Conservation (phyloP, 2,113 vertebrate genomes). For the Ascaphus truei region DNA sequence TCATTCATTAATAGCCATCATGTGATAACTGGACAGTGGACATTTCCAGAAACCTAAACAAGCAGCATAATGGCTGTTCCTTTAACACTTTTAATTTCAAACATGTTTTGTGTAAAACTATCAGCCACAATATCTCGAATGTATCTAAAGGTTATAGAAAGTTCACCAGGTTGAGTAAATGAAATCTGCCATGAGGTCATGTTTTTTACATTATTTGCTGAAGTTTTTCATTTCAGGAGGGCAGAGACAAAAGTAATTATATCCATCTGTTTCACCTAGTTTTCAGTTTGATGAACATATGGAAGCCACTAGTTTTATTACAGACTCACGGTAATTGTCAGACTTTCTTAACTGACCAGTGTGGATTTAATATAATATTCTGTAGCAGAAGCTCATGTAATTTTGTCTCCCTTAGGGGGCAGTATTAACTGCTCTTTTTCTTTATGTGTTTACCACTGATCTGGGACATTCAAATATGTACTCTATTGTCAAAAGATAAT, state of each 20-base stretch:
- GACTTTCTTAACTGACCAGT: slow-evolving; percentile 13
- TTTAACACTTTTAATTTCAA: background rate
- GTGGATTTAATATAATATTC: slow-evolving; percentile 2
- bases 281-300: slow-evolving; percentile 28
- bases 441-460: too few species aligned
- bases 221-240: slow-evolving; percentile 19
- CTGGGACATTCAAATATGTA: too few species aligned
- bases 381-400: too few species aligned
- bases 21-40: background rate
- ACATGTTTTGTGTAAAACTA: slow-evolving; percentile 20
- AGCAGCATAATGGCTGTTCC: background rate
- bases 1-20: background rate
- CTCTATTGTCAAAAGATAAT: too few species aligned
- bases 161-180: slow-evolving; percentile 33
- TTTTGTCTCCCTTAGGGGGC: too few species aligned
- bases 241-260: slow-evolving; percentile 22
- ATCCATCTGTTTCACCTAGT: slow-evolving; percentile 20
- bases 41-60: background rate
- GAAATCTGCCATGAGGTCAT: slow-evolving; percentile 35
- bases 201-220: slow-evolving; percentile 28
- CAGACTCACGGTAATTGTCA: slow-evolving; percentile 24
- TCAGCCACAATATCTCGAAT: slow-evolving; percentile 21
- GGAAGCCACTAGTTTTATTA: slow-evolving; percentile 29
- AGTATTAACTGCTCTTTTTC: too few species aligned
- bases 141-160: slow-evolving; percentile 15